These are phyloP conservation scores for Scaptomyza tumidula DNA, from an alignment of 2,888 invertebrate species.

Conservation along the genomic window DNA sequence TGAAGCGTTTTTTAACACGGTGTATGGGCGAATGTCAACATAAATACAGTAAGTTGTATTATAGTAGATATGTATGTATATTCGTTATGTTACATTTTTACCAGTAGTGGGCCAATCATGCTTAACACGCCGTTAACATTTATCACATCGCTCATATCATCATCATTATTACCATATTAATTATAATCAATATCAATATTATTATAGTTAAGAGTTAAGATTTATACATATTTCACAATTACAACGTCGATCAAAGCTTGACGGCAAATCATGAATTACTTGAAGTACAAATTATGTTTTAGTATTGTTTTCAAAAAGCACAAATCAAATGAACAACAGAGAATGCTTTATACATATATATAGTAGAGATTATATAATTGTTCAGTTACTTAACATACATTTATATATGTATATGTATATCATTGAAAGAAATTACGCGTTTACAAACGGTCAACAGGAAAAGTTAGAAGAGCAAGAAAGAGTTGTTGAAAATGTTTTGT, in stretches of 20 bases:
- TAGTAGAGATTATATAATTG: conserved; percentile 30
- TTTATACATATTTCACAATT: conserved; percentile 55
- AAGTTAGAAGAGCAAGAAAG: conserved; percentile 66
- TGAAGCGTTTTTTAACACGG: conserved; percentile 29
- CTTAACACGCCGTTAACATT: conserved; percentile 80
- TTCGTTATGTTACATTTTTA: conserved; percentile 73
- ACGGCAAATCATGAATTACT: conserved; percentile 62
- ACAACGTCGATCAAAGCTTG: conserved; percentile 66
- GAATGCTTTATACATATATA: conserved; percentile 55
- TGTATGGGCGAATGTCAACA: conserved; percentile 45
- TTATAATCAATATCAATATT: conserved; percentile 18
- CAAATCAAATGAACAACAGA: conserved; percentile 69
- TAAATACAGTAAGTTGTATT: conserved; percentile 37
- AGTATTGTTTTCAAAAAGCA: conserved; percentile 55
- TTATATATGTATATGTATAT: conserved; percentile 21
- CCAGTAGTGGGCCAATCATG: conserved; percentile 85
- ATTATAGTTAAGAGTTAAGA: conserved; percentile 35
- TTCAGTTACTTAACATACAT: conserved; percentile 16
- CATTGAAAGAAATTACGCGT: conserved; percentile 46
- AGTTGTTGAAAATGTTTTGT: conserved; percentile 39
- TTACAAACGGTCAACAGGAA: conserved; percentile 83
- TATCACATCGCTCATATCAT: conserved; percentile 78
- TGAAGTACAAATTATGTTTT: conserved; percentile 22
- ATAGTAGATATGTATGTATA: conserved; percentile 46
- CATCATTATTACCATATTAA: conserved; percentile 49